Evolutionary conservation across 1,140 invertebrate species (phyloP).

Genomic region (Bombus fervidus): DNA sequence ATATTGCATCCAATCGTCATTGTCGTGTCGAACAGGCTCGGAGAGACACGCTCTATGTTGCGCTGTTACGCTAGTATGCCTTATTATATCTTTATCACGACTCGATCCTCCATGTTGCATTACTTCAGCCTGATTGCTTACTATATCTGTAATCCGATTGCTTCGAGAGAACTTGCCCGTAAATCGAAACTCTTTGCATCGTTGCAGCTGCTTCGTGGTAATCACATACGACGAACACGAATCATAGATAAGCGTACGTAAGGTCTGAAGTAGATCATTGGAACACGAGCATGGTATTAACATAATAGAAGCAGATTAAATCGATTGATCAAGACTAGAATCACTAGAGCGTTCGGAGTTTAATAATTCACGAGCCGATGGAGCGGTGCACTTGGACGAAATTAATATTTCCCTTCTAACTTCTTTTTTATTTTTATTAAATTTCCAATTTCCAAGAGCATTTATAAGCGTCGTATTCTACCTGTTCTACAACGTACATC

Average conservation of each 20-base stretch:
- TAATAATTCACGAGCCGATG: background rate
- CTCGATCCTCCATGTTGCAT: background rate
- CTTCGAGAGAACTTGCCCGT: background rate
- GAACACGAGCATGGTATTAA: background rate
- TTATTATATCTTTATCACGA: constrained; percentile 4
- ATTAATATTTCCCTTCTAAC: background rate
- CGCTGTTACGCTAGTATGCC: background rate
- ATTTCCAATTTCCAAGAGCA: too few species aligned
- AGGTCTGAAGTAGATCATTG: background rate
- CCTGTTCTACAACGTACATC: too few species aligned
- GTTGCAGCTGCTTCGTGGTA: background rate
- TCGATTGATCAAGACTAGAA: background rate
- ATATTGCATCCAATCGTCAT: background rate
- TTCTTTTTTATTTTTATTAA: background rate
- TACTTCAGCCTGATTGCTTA: background rate
- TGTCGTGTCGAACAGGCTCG: background rate
- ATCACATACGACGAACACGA: background rate
- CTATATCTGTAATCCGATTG: constrained; percentile 9
- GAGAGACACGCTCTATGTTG: background rate
- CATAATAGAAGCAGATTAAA: background rate
- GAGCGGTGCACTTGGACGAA: too few species aligned
- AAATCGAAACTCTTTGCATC: constrained; percentile 9
- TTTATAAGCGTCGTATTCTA: too few species aligned
- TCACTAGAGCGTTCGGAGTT: background rate
- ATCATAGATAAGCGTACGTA: background rate